phyloP scores from a whole-genome alignment of 1,140 invertebrate genomes.

The Meloidogyne chitwoodi region DNA sequence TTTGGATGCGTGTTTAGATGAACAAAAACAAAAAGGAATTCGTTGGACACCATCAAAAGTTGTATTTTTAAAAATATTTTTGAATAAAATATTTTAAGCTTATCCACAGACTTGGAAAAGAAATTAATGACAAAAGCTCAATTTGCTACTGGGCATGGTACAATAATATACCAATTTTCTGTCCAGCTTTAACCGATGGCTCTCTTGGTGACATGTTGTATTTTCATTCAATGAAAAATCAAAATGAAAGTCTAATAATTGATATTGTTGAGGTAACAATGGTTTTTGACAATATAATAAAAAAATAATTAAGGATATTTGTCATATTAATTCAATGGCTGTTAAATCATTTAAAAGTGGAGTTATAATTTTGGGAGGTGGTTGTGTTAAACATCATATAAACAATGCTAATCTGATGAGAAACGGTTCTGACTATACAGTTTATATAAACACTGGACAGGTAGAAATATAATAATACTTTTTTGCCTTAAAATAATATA shows the following conservation, averaged over 20 bases:
- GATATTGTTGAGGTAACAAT: conserved; percentile 80
- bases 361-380: conserved; percentile 94
- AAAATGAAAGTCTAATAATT: conserved; percentile 82
- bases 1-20: conserved; percentile 81
- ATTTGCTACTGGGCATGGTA: conserved; percentile 96
- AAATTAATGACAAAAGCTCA: conserved; percentile 83
- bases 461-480: conserved; percentile 17
- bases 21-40: conserved; percentile 70
- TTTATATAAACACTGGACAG: conserved; percentile 91
- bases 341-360: conserved; percentile 85
- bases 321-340: conserved; percentile 85
- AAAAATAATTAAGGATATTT: conserved; percentile 69
- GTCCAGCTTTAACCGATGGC: conserved; percentile 95
- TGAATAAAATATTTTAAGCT: conserved; percentile 61
- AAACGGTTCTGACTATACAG: conserved; percentile 93
- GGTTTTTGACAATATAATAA: neutral
- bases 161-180: conserved; percentile 95
- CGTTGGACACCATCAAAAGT: conserved; percentile 77
- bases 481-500: neutral
- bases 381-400: conserved; percentile 97
- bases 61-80: conserved; percentile 12
- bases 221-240: conserved; percentile 88
- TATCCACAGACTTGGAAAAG: conserved; percentile 76
- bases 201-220: conserved; percentile 99
- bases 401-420: conserved; percentile 96